A percentile compares a stretch with the other conserved stretches of the same genome.
Evolutionary conservation across 2,113 vertebrate species (phyloP).

Genomic region (Numenius arquata): DNA sequence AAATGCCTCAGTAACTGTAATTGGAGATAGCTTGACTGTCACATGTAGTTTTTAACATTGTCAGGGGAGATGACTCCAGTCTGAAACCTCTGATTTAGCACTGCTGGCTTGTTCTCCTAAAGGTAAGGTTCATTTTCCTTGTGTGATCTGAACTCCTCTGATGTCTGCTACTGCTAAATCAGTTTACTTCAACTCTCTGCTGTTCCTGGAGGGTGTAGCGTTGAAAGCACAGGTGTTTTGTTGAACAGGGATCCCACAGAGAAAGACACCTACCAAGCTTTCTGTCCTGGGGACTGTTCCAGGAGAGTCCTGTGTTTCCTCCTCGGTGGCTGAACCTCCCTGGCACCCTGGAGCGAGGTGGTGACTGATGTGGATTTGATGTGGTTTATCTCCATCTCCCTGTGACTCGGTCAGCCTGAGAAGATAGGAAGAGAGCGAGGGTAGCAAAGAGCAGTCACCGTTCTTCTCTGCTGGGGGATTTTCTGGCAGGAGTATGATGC

Average conservation of each 20-base stretch:
- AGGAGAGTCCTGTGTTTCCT: neutral
- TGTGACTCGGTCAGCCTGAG: neutral
- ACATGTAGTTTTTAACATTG: neutral
- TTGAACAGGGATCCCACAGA: too few species aligned
- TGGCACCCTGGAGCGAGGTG: fast-evolving
- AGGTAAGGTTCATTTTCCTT: neutral
- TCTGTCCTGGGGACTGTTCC: neutral
- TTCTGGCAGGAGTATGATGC: neutral
- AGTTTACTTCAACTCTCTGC: neutral
- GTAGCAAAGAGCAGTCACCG: neutral
- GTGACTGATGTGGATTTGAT: neutral
- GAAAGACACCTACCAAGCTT: neutral
- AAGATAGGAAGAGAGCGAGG: neutral
- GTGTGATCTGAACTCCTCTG: neutral
- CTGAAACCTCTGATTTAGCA: neutral
- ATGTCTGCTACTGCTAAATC: neutral
- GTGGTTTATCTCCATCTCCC: neutral
- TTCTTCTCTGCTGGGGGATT: neutral
- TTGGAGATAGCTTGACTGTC: neutral
- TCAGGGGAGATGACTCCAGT: neutral
- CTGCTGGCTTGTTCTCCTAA: neutral
- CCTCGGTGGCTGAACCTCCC: too few species aligned
- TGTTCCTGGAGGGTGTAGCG: neutral
- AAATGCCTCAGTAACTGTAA: neutral
- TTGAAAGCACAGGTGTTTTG: neutral